Percentiles rank a stretch among this genome's conserved stretches.
phyloP scores from a whole-genome alignment of 2,797 vertebrate species.

The Lophotriccus pileatus region DNA sequence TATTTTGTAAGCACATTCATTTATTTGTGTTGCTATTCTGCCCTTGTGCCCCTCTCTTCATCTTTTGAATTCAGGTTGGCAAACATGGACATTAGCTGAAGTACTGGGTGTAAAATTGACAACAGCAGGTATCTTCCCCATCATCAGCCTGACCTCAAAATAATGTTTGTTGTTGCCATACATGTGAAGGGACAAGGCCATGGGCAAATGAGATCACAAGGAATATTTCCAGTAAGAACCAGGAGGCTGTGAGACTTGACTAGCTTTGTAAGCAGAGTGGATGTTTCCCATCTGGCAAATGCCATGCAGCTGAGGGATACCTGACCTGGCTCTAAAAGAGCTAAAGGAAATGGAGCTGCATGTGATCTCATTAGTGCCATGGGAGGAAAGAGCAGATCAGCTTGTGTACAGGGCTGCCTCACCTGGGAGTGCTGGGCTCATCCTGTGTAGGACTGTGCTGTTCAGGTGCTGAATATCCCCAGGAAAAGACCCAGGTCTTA shows the following conservation, averaged over 20 bases:
- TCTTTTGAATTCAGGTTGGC: not conserved
- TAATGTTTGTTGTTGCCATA: not conserved
- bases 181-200: not conserved
- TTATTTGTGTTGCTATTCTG: not conserved
- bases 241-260: not conserved
- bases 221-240: not conserved
- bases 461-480: not conserved
- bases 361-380: not conserved
- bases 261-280: not conserved
- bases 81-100: not conserved
- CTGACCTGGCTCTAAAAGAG: not conserved
- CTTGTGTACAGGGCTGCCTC: not conserved
- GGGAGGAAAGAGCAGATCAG: not conserved
- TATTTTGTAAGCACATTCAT: not conserved
- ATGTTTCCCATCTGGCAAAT: not conserved
- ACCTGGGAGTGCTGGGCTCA: not conserved
- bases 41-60: not conserved
- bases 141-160: not conserved
- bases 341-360: not conserved
- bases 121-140: not conserved
- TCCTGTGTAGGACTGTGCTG: accelerated
- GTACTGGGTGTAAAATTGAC: not conserved
- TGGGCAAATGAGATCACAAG: not conserved
- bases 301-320: not conserved
- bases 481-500: not conserved